Percentiles rank a stretch among this genome's conserved stretches.
phyloP scores from a whole-genome alignment of 2,888 invertebrate species.

The Luffia ferchaultella region DNA sequence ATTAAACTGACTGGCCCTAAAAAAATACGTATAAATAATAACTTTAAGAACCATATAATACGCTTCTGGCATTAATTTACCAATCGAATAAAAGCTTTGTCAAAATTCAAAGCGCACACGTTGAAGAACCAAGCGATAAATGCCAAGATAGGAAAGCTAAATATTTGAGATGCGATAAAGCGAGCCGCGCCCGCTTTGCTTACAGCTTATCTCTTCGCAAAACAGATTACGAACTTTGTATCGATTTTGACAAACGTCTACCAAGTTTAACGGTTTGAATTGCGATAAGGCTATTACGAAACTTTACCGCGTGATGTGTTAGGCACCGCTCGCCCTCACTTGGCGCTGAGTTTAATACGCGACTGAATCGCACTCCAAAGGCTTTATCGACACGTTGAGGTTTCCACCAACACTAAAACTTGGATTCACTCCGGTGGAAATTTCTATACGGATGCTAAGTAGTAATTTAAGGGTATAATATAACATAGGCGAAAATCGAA shows the following conservation, averaged over 20 bases:
- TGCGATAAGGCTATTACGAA: background rate
- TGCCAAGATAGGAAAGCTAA: slow-evolving; percentile 25
- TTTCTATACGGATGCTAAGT: too few relatives aligned
- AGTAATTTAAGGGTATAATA: too few relatives aligned
- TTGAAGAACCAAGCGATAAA: too few relatives aligned
- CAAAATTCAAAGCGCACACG: too few relatives aligned
- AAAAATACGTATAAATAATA: too few relatives aligned
- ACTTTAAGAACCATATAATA: too few relatives aligned
- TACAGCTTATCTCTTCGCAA: slow-evolving; percentile 32
- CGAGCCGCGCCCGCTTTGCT: slow-evolving; percentile 27
- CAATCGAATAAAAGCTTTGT: too few relatives aligned
- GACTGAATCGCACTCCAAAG: background rate
- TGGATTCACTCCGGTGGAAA: background rate
- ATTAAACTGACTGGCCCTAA: too few relatives aligned
- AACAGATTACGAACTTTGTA: slow-evolving; percentile 37
- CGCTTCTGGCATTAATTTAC: too few relatives aligned
- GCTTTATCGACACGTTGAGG: background rate
- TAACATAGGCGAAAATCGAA: too few relatives aligned
- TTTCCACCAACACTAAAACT: background rate
- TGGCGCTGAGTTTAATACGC: background rate
- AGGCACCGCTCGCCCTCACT: background rate
- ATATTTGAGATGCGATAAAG: slow-evolving; percentile 30
- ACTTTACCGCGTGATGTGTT: background rate
- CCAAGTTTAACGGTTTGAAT: background rate
- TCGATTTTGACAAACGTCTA: slow-evolving; percentile 28